These are phyloP conservation scores for Microplitis deprimator DNA, from an alignment of 2,888 invertebrate species.

Conservation along the genomic window DNA sequence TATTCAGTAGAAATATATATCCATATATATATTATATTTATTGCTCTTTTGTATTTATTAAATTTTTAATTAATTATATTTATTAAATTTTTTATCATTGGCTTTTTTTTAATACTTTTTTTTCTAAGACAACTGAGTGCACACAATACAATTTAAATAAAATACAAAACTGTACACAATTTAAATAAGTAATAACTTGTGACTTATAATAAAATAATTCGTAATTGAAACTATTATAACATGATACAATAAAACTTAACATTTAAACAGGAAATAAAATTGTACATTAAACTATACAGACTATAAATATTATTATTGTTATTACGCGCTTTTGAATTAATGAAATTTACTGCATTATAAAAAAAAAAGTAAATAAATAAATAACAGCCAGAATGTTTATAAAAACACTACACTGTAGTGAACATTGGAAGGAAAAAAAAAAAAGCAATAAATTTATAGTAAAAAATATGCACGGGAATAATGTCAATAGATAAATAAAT, in stretches of 20 bases:
- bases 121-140: constrained; percentile 14
- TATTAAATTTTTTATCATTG: constrained; percentile 22
- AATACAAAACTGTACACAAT: not conserved
- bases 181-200: too few species aligned
- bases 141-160: not conserved
- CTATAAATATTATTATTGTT: not conserved
- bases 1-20: constrained; percentile 53
- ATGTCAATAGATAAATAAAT: not conserved
- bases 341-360: not conserved
- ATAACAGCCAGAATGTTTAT: too few species aligned
- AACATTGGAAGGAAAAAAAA: not conserved
- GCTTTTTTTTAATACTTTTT: not conserved
- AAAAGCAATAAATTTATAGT: not conserved
- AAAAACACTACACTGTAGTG: too few species aligned
- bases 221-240: not conserved
- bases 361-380: too few species aligned
- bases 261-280: not conserved
- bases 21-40: not conserved
- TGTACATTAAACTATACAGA: not conserved
- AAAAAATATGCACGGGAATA: not conserved
- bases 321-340: not conserved
- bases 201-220: too few species aligned
- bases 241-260: not conserved
- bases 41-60: constrained; percentile 5
- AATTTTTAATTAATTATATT: constrained; percentile 9